phyloP scores from a whole-genome alignment of 2,888 invertebrate species.

The Apodemia zela region DNA sequence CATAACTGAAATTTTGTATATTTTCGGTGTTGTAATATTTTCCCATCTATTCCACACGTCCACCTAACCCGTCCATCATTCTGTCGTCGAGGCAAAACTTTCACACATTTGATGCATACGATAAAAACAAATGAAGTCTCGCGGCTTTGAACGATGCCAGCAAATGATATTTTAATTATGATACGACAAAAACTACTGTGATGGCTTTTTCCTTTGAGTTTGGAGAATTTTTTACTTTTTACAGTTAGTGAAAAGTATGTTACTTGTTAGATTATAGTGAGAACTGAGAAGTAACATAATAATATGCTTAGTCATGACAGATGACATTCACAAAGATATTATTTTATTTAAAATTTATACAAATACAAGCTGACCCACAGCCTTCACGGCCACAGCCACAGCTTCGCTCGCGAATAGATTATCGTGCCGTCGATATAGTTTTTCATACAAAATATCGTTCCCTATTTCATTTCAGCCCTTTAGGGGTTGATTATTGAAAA shows the following conservation, averaged over 20 bases:
- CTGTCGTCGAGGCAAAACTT: constrained; percentile 31
- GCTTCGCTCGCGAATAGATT: too few relatives aligned
- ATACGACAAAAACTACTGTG: constrained; percentile 20
- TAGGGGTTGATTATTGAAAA: too few relatives aligned
- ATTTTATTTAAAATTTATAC: too few relatives aligned
- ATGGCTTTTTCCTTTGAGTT: constrained; percentile 17
- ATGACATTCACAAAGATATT: too few relatives aligned
- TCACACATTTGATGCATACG: constrained; percentile 33
- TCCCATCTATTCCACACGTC: constrained; percentile 16
- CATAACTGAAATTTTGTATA: not conserved
- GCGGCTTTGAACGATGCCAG: constrained; percentile 26
- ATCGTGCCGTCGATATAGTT: too few relatives aligned
- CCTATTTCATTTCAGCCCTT: too few relatives aligned
- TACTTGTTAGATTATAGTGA: not conserved
- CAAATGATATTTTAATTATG: constrained; percentile 33
- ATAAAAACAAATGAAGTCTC: constrained; percentile 28
- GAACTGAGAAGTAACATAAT: not conserved
- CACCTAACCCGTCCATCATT: constrained; percentile 31
- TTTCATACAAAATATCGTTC: too few relatives aligned
- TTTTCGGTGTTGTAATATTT: constrained; percentile 17
- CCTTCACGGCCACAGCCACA: too few relatives aligned
- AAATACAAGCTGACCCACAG: too few relatives aligned
- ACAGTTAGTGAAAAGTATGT: not conserved
- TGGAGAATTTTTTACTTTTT: constrained; percentile 4
- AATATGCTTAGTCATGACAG: too few relatives aligned